Percentiles rank a stretch among this genome's conserved stretches.
Evolutionary conservation across 2,888 invertebrate species (phyloP).

Genomic region (Hirtodrosophila duncani): DNA sequence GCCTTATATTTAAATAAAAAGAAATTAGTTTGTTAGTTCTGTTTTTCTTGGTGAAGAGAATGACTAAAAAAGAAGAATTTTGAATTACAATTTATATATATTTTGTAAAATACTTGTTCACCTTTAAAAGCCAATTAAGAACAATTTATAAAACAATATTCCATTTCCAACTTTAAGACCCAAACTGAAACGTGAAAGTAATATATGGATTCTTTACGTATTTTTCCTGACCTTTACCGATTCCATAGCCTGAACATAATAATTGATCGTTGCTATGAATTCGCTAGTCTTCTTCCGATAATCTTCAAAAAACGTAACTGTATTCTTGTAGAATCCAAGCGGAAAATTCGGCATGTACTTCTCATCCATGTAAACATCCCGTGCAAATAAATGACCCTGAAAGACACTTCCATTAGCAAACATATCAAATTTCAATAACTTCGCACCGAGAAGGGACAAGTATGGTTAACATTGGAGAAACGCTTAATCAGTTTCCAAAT

Average conservation of each 20-base stretch:
- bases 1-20: too few relatives aligned
- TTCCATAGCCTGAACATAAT: constrained; percentile 6
- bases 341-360: constrained; percentile 9
- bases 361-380: constrained; percentile 14
- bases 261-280: constrained; percentile 2
- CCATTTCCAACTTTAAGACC: too few relatives aligned
- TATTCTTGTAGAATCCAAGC: constrained; percentile 12
- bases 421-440: too few relatives aligned
- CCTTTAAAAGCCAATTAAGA: too few relatives aligned
- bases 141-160: too few relatives aligned
- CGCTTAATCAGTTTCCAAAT: neutral
- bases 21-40: too few relatives aligned
- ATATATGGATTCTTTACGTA: neutral
- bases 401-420: too few relatives aligned
- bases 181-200: too few relatives aligned
- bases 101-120: too few relatives aligned
- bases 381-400: constrained; percentile 18
- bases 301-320: constrained; percentile 14
- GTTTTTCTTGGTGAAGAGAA: too few relatives aligned
- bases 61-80: too few relatives aligned
- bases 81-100: too few relatives aligned
- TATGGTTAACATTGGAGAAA: constrained; percentile 36
- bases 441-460: constrained; percentile 31
- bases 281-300: neutral
- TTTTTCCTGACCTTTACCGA: neutral